Evolutionary conservation across 2,113 vertebrate genomes (phyloP), one percentile per base, ranked within the genome.

Genomic region (Mastomys coucha): DNA sequence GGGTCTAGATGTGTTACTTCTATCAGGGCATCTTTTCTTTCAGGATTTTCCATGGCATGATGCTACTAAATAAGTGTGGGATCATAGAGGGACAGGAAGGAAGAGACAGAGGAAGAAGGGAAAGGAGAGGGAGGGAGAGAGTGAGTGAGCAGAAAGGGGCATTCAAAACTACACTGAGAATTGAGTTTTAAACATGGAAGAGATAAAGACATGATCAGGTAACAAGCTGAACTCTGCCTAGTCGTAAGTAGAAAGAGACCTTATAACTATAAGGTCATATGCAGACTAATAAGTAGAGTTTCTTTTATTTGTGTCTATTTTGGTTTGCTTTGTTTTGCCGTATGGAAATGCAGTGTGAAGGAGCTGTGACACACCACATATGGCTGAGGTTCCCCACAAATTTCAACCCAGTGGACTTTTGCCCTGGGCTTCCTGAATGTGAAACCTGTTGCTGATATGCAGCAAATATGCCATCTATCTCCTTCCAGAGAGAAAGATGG

Each of bases 371-470:
- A 56, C 6, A 49, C 4, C 84, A 26, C 75, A 70, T 70, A 89
- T 51, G 49, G 77, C 31, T 17, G 45, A 81, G 19, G 19, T 33
- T 89, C 22, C 63, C 45, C 84, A 70, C 92, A 76, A 75, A 85
- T 65, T 92, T 97, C 31, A 81, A 65, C 78, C 56, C 31, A 90
- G n/a, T 89, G 87, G 72, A 39, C 17, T 93, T 96, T 76, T 39
- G 33, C 56, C 31, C 56, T 91, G 65, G 93, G 72, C 76, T 97
- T 94, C 80, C 90, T 81, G 42, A 89, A 94, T 78, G 26, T 36
- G 19, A 95, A 53, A 94, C 58, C 90, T 85, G 60, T 51, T 95
- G 78, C 60, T 73, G 31, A 89, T 56, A 33, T 69, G 28, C 6
- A 80, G 42, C 78, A 88, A 92, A 92, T 93, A 36, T 92, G 84